Base-by-base conservation (phyloP, 2,888 invertebrate species). In the Mechanitis messenoides region DNA sequence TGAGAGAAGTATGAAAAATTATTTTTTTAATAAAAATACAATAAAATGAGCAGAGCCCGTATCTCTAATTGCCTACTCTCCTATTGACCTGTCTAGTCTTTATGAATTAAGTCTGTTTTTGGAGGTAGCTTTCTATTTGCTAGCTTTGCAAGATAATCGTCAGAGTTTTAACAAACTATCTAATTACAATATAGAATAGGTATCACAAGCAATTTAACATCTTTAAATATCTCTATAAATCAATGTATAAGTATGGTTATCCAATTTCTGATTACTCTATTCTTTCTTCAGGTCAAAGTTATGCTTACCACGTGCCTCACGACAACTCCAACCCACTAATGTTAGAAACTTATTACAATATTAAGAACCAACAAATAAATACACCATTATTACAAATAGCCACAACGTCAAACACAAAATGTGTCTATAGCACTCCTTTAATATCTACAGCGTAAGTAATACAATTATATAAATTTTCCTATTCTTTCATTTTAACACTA, bases 291-390 rank as follows among this genome's bases (percentile, higher is more conserved):
- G 75, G 66, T 4, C 56, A 64, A 12, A 66, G 62, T 46, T 68
- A 71, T 45, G 71, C 68, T 2, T 7, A 63, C 28, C 65, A 63
- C 57, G 46, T 33, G n/a, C 28, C 66, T 61, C 58, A 45, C 20
- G 11, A 47, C 35, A 55, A 3, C 20, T 50, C 66, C 2, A 69
- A 55, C 58, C 68, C 69, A 0, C 58, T 58, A 0, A 68, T 74
- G 55, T 59, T 86, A 28, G 87, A 86, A 58, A 71, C 59, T 2
- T 2, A 84, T 0, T 86, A 83, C 72, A 86, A 84, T 65, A 71
- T 84, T 66, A 79, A 72, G 58, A 68, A 46, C 3, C 64, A 70
- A 12, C 68, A 75, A 45, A 5, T 80, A 0, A 71, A 72, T 47
- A 71, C 74, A 7, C 78, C 79, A 0, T 53, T 77, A 0, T 62